These are phyloP conservation scores for Eristalis arbustorum DNA, from an alignment of 2,888 invertebrate genomes.

Conservation along the genomic window DNA sequence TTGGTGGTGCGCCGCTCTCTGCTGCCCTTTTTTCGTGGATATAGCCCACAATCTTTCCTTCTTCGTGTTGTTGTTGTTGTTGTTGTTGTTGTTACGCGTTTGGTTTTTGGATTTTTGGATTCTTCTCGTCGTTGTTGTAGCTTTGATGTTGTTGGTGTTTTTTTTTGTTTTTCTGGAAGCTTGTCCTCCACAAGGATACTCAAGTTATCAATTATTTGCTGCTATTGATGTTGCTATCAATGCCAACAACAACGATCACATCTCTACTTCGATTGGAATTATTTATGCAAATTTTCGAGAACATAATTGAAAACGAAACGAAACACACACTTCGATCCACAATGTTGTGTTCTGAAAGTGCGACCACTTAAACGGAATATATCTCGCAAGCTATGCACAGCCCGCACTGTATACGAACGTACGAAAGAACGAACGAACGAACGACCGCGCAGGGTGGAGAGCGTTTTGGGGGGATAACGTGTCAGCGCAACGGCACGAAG, in stretches of 20 bases:
- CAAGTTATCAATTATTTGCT: not conserved
- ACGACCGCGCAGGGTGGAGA: slow-evolving; percentile 1
- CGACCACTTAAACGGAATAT: slow-evolving; percentile 18
- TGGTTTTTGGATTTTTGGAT: not conserved
- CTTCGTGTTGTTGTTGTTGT: not conserved
- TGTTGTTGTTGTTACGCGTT: not conserved
- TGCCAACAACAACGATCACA: not conserved
- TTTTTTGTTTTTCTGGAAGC: slow-evolving; percentile 16
- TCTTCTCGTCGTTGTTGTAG: not conserved
- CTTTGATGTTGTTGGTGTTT: not conserved
- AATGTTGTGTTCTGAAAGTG: not conserved
- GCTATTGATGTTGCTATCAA: not conserved
- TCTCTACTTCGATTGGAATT: not conserved
- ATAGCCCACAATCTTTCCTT: not conserved
- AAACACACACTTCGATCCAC: not conserved
- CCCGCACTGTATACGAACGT: not conserved
- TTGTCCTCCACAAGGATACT: slow-evolving; percentile 31
- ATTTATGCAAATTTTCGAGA: not conserved
- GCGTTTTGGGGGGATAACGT: slow-evolving; percentile 23
- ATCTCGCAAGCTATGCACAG: not conserved
- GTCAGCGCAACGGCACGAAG: slow-evolving; percentile 24
- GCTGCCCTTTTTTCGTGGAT: slow-evolving; percentile 22
- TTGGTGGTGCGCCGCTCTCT: not conserved
- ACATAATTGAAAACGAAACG: not conserved
- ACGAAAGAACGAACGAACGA: not conserved